Evolutionary conservation across 2,888 invertebrate species (phyloP).

Genomic region (Polia nebulosa): DNA sequence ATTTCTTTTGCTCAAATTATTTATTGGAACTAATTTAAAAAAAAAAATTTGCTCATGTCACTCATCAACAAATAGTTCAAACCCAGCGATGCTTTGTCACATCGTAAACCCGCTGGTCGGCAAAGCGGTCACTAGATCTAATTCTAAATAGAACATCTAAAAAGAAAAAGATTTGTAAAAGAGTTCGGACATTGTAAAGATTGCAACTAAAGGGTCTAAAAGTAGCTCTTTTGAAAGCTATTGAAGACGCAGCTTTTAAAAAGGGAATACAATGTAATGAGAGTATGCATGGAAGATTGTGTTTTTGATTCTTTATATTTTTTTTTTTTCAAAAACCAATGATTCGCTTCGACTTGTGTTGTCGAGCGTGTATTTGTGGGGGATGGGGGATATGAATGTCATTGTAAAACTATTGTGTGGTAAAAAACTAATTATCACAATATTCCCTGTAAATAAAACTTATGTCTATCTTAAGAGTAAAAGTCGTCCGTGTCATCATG

Average conservation of each 20-base stretch:
- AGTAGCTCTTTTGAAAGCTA: conserved; percentile 50
- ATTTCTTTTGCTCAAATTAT: neutral
- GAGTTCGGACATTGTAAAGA: conserved; percentile 66
- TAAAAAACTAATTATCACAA: conserved; percentile 64
- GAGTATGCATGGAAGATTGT: conserved; percentile 45
- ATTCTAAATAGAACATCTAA: conserved; percentile 74
- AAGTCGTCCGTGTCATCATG: conserved; percentile 72
- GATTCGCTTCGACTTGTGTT: conserved; percentile 39
- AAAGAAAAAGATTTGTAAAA: conserved; percentile 68
- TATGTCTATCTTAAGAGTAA: conserved; percentile 53
- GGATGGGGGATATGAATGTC: conserved; percentile 33
- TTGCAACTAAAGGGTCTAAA: conserved; percentile 61
- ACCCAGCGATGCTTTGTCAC: conserved; percentile 79
- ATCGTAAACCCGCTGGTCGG: conserved; percentile 82
- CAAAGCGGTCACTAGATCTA: conserved; percentile 83
- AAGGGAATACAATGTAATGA: conserved; percentile 44
- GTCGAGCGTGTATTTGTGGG: conserved; percentile 45
- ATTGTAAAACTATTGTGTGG: conserved; percentile 42
- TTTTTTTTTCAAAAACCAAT: conserved; percentile 49
- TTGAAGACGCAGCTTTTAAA: conserved; percentile 46
- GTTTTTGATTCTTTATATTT: conserved; percentile 23
- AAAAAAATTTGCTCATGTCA: conserved; percentile 29
- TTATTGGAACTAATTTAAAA: neutral
- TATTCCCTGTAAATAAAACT: conserved; percentile 58
- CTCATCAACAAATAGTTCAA: conserved; percentile 73